Evolutionary conservation across 2,888 invertebrate species (phyloP), one percentile per base, ranked within the genome.

Genomic region (Alloplasta piceator): DNA sequence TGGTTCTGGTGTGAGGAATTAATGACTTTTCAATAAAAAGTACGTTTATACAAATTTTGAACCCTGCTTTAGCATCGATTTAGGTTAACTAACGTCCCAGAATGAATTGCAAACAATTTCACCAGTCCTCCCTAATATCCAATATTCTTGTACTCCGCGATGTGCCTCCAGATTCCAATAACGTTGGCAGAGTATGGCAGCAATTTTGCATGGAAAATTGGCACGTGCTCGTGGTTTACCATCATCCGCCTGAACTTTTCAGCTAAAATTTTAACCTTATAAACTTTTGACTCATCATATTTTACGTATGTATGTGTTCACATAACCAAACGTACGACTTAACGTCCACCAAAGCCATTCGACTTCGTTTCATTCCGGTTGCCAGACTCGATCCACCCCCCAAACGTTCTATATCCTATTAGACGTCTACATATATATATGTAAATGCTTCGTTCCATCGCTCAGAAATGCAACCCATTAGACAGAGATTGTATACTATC

Each of bases 181-280:
- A 74, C 60, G 39, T 61, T 16, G 12, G 38, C 7, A 26, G 26
- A 39, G 60, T 26, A 61, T 56, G 56, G 66, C 46, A 68, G 43
- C 56, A 41, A 81, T 70, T 81, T 78, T 81, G 77, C 81, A 78
- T 81, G 66, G 60, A 60, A 81, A 78, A 81, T 81, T 81, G 70
- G 55, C 66, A 60, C 52, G 36, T 48, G 66, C 58, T 39, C 41
- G 26, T 60, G 14, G 41, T 41, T 36, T 63, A 58, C 77, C 50
- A 46, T 55, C 64, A 66, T 64, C 56, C 46, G 58, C 74, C 74
- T 71, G 66, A 78, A 74, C 78, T 74, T 63, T 41, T 41, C 63
- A 66, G 66, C 66, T 58, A 48, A 68, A 70, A 78, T 78, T 74
- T 71, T 70, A n/a, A 38, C 26, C 52, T 71, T 74, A 66, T 78